These are phyloP conservation scores for Seriola rivoliana DNA, from an alignment of 2,113 vertebrate genomes.

Conservation along the genomic window DNA sequence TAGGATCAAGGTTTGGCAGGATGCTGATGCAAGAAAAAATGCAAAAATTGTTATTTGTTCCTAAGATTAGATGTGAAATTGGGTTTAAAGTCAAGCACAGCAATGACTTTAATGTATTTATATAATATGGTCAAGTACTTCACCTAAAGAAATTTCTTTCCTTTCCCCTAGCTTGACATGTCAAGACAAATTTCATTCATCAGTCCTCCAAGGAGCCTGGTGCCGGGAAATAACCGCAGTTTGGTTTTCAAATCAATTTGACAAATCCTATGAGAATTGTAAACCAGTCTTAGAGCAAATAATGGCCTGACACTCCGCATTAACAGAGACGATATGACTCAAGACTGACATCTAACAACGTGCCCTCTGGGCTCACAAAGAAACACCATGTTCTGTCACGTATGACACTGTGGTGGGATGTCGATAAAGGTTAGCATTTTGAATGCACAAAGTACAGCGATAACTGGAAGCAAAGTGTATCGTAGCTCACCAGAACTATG, in stretches of 20 bases:
- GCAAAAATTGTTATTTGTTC: background rate
- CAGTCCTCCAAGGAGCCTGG: constrained; percentile 40
- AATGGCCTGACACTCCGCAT: constrained; percentile 70
- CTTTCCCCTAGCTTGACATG: constrained; percentile 52
- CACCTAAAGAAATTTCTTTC: constrained; percentile 31
- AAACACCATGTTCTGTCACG: constrained; percentile 54
- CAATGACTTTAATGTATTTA: constrained; percentile 24
- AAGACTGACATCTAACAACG: constrained; percentile 54
- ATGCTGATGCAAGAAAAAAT: background rate
- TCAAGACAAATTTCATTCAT: constrained; percentile 70
- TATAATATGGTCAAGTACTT: constrained; percentile 25
- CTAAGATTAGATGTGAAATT: constrained; percentile 2
- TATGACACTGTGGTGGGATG: constrained; percentile 30
- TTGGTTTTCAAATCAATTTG: constrained; percentile 82
- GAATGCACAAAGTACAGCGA: constrained; percentile 30
- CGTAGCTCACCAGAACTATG: constrained; percentile 1
- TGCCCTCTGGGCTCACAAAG: constrained; percentile 55
- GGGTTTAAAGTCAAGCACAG: background rate
- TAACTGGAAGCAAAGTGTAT: constrained; percentile 47
- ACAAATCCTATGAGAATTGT: constrained; percentile 77
- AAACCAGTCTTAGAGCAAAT: constrained; percentile 75
- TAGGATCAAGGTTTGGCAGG: constrained; percentile 23
- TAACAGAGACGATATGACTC: constrained; percentile 55
- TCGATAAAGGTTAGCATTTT: constrained; percentile 67
- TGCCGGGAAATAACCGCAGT: constrained; percentile 59